A percentile compares a stretch with the other conserved stretches of the same genome.
Evolutionary conservation across 2,888 invertebrate species (phyloP).

Genomic region (Aquatica leii): DNA sequence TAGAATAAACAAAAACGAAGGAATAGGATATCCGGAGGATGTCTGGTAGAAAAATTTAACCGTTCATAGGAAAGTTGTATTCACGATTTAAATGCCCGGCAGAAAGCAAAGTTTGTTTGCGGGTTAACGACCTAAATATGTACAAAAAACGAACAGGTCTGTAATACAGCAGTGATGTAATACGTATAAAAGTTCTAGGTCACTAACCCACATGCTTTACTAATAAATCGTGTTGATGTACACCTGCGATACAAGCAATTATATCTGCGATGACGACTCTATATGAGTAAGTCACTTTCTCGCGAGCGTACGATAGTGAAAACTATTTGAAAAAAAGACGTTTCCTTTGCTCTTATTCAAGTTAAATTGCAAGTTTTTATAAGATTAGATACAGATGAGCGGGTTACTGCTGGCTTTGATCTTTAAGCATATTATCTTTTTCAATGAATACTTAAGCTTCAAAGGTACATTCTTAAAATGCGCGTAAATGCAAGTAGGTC

Average conservation of each 20-base stretch:
- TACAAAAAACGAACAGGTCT: constrained; percentile 25
- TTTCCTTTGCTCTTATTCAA: too few species aligned
- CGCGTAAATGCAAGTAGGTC: too few species aligned
- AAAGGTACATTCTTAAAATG: too few species aligned
- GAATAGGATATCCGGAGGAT: constrained; percentile 29
- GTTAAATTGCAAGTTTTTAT: too few species aligned
- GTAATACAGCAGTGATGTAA: constrained; percentile 32
- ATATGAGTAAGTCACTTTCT: constrained; percentile 10
- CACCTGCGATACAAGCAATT: background rate
- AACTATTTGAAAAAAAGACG: background rate
- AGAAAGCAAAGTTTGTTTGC: constrained; percentile 17
- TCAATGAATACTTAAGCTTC: too few species aligned
- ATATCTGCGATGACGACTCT: background rate
- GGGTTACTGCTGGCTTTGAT: too few species aligned
- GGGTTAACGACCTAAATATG: constrained; percentile 32
- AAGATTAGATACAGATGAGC: too few species aligned
- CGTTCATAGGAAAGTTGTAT: constrained; percentile 20
- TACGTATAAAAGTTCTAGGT: constrained; percentile 35
- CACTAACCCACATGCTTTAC: constrained; percentile 28
- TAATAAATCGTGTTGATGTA: constrained; percentile 2
- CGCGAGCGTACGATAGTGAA: background rate
- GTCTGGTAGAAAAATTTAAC: constrained; percentile 24
- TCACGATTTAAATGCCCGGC: constrained; percentile 29
- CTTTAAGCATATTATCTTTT: too few species aligned
- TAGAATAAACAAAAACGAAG: constrained; percentile 1